Conservation (phyloP, 2,113 vertebrate species). For the Vidua chalybeata region DNA sequence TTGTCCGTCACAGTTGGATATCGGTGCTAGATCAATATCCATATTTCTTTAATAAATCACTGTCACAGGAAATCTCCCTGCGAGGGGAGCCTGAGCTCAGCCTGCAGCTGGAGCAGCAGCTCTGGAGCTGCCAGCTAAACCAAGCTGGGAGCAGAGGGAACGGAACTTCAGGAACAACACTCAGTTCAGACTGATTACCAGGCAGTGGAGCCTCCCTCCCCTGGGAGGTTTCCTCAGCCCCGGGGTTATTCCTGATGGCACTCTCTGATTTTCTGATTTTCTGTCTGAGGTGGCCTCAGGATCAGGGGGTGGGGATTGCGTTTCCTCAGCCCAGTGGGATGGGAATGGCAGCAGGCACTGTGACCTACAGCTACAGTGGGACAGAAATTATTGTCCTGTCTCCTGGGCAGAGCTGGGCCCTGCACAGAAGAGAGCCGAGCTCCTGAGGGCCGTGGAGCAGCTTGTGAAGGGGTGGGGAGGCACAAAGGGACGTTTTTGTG, state of each 20-base stretch:
- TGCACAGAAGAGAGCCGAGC: too few relatives aligned
- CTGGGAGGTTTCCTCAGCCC: conserved; percentile 10
- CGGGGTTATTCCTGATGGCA: neutral
- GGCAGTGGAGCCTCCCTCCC: neutral
- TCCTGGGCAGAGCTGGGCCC: neutral
- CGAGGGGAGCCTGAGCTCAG: neutral
- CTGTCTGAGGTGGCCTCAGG: neutral
- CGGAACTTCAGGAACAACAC: neutral
- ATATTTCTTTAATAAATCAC: too few relatives aligned
- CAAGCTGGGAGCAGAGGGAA: neutral
- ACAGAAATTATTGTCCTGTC: neutral
- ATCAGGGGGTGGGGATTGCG: neutral
- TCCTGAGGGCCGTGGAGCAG: neutral
- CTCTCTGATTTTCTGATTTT: neutral
- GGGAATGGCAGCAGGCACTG: neutral
- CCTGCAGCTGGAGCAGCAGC: neutral
- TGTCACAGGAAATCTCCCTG: neutral
- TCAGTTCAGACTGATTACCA: neutral
- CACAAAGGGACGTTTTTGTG: neutral
- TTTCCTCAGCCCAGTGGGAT: neutral
- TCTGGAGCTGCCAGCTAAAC: neutral
- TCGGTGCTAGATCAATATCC: too few relatives aligned
- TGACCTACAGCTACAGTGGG: neutral
- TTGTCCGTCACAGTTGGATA: too few relatives aligned
- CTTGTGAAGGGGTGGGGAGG: neutral